These are phyloP conservation scores for Aix galericulata DNA, from an alignment of 2,113 vertebrate species.

Conservation along the genomic window DNA sequence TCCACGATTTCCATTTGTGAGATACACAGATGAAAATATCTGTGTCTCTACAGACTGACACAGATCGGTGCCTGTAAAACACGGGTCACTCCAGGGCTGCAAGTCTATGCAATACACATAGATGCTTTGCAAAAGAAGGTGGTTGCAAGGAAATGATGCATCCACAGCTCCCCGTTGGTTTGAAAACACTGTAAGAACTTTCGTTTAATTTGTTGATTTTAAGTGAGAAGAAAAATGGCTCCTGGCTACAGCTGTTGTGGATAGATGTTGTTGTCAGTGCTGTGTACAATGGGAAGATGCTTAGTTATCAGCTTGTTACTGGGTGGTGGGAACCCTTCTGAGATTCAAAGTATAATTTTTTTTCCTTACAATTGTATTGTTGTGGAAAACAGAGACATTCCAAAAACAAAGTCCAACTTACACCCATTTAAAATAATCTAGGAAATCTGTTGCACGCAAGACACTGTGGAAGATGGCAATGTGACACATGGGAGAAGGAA, in stretches of 20 bases:
- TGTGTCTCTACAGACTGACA: too few relatives aligned
- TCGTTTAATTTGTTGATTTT: background rate
- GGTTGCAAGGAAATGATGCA: background rate
- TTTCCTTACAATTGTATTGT: background rate
- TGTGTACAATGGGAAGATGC: background rate
- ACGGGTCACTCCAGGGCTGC: background rate
- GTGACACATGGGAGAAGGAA: rapidly evolving
- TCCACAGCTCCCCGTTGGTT: background rate
- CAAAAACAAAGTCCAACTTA: background rate
- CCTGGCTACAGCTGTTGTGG: background rate
- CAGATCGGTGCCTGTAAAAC: background rate
- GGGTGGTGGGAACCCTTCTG: background rate
- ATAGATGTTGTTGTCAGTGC: background rate
- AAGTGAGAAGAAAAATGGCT: background rate
- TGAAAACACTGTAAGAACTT: background rate
- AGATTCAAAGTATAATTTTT: background rate
- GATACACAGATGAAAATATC: background rate
- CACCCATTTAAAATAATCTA: background rate
- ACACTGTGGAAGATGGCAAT: background rate
- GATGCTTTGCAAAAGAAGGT: background rate
- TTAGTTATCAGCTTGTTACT: background rate
- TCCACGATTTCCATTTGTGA: rapidly evolving
- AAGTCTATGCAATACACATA: rapidly evolving
- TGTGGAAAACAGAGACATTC: background rate
- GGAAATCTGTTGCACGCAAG: background rate